These are phyloP conservation scores for Pachliopta kotzebuea DNA, from an alignment of 2,888 invertebrate genomes.

Conservation along the genomic window DNA sequence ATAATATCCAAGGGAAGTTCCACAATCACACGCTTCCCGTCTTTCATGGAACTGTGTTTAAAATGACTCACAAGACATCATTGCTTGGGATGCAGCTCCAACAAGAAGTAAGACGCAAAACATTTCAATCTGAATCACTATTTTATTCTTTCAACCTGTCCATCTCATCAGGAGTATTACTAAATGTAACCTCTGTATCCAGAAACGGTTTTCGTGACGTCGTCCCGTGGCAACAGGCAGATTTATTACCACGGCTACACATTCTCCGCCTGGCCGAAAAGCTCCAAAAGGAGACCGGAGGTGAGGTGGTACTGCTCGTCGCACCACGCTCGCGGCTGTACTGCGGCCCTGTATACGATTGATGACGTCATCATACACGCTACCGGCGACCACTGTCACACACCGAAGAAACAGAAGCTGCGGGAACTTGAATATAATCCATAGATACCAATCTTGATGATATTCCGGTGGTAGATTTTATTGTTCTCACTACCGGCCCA, in stretches of 20 bases:
- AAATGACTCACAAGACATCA: no score
- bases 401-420: slow-evolving; percentile 9
- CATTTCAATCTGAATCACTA: no score
- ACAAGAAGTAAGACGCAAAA: no score
- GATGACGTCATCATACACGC: slow-evolving; percentile 28
- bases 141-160: background rate
- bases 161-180: background rate
- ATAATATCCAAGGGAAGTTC: no score
- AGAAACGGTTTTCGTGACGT: slow-evolving; percentile 32
- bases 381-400: slow-evolving; percentile 29
- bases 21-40: no score
- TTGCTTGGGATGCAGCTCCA: no score
- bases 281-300: background rate
- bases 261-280: slow-evolving; percentile 31
- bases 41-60: no score
- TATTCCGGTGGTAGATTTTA: no score
- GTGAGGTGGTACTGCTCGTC: slow-evolving; percentile 35
- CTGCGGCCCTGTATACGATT: slow-evolving; percentile 27
- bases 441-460: background rate
- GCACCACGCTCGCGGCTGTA: slow-evolving; percentile 34
- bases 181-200: slow-evolving; percentile 6
- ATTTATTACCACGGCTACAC: slow-evolving; percentile 33
- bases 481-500: no score
- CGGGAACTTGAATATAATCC: background rate
- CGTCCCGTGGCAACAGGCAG: slow-evolving; percentile 32